Percentiles rank a stretch among this genome's conserved stretches.
Conservation (phyloP, 2,888 invertebrate genomes). For the Tortrix viridana region DNA sequence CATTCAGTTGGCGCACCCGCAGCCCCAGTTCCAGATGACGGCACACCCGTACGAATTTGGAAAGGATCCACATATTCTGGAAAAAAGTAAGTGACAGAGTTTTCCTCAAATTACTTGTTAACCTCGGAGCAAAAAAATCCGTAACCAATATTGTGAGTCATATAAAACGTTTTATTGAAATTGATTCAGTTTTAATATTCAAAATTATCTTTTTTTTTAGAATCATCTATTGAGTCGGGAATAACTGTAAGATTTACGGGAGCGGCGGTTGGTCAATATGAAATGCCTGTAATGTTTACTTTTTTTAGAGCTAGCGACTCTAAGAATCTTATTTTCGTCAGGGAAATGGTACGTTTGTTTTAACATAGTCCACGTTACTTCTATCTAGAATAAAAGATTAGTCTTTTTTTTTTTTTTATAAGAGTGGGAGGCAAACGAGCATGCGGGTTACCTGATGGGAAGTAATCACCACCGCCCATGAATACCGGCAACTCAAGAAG, state of each 20-base stretch:
- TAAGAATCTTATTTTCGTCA: slow-evolving; percentile 61
- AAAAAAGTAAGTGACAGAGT: slow-evolving; percentile 53
- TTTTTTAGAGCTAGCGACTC: slow-evolving; percentile 56
- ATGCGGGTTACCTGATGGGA: too few species aligned
- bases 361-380: too few species aligned
- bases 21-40: slow-evolving; percentile 59
- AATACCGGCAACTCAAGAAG: too few species aligned
- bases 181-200: too few species aligned
- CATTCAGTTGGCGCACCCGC: slow-evolving; percentile 62
- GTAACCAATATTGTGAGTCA: too few species aligned
- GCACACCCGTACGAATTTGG: slow-evolving; percentile 60
- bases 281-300: slow-evolving; percentile 76
- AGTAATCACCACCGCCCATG: too few species aligned
- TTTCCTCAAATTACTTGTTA: background rate
- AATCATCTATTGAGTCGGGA: slow-evolving; percentile 52
- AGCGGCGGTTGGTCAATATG: slow-evolving; percentile 66
- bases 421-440: too few species aligned
- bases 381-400: too few species aligned
- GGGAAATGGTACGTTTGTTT: slow-evolving; percentile 72
- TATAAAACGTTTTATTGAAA: too few species aligned
- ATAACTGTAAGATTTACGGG: slow-evolving; percentile 53
- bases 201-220: slow-evolving; percentile 46
- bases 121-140: too few species aligned
- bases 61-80: slow-evolving; percentile 49
- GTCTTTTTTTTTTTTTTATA: too few species aligned